Conservation (phyloP, 2,797 vertebrate species). For the Anguilla obscura region DNA sequence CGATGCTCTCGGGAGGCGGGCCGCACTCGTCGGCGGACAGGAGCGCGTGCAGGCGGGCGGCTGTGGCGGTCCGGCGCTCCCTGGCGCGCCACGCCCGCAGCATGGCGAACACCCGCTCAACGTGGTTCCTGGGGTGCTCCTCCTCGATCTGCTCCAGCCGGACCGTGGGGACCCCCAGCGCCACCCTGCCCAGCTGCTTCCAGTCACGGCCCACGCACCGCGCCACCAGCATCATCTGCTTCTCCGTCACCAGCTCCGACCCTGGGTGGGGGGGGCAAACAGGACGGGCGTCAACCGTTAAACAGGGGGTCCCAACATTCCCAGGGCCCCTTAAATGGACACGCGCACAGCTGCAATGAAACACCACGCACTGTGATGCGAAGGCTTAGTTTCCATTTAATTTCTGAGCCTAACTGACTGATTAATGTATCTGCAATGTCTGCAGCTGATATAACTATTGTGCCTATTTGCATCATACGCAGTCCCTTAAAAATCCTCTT, state of each 20-base stretch:
- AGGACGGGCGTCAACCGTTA: not conserved
- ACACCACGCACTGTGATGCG: not conserved
- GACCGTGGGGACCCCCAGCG: conserved; percentile 57
- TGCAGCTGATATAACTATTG: no score
- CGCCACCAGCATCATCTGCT: conserved; percentile 71
- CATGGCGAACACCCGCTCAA: conserved; percentile 69
- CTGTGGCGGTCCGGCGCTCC: conserved; percentile 59
- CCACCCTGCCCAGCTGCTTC: conserved; percentile 67
- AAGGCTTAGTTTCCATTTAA: not conserved
- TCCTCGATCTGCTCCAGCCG: conserved; percentile 71
- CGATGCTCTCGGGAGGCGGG: conserved; percentile 55
- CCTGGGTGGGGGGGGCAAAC: conserved; percentile 16
- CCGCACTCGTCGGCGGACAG: conserved; percentile 57
- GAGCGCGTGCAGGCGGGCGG: conserved; percentile 61
- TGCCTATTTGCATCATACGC: no score
- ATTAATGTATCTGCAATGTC: no score
- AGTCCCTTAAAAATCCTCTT: no score
- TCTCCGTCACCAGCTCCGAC: conserved; percentile 60
- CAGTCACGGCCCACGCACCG: conserved; percentile 60
- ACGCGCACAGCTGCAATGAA: not conserved
- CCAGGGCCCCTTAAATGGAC: not conserved
- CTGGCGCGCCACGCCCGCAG: conserved; percentile 60
- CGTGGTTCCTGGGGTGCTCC: conserved; percentile 53
- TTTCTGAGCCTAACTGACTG: no score
- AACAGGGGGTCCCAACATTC: not conserved